Evolutionary conservation across 2,797 vertebrate genomes (phyloP), one percentile per base, ranked within the genome.

Genomic region (Mormyrops boulengeri): DNA sequence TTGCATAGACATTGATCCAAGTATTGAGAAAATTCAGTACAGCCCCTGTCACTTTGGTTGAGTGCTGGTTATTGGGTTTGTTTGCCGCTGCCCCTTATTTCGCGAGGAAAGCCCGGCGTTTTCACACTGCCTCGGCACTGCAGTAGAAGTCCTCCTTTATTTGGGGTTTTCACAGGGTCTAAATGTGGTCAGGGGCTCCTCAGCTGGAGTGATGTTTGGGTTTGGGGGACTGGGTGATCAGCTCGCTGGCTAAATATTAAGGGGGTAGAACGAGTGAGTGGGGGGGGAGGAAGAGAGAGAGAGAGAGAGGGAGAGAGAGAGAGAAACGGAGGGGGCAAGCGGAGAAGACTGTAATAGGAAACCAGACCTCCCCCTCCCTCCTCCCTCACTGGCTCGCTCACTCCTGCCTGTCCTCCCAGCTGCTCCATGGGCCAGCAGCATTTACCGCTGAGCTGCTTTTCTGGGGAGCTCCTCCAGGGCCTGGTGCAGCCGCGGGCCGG

Each of bases 321-420:
- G 82, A 89, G 85, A 86, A 38, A n/a, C 73, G 47, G 92, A 91
- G 91, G 92, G 91, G 93, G 91, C 92, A 91, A 92, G 94, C 91
- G 92, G 91, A 94, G 94, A 88, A 88, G 88, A 93, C 92, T 95
- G 96, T 95, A 96, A 96, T 93, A 94, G 94, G 95, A 96, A 95
- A 96, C 96, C 94, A 93, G 92, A 93, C 93, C 93, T 94, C 94
- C 93, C 94, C 94, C 91, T 94, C 53, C 86, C 88, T 73, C 89
- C 91, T 89, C 90, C 92, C 90, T 91, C 90, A 90, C 90, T 92
- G 89, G 91, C 90, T 92, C 77, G 52, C 85, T 88, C 82, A n/a
- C 93, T 94, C 93, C 90, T 92, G 93, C 89, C 93, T 89, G 92
- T 94, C 92, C 93, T 88, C 87, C 91, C 93, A 93, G 93, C 94